phyloP scores from a whole-genome alignment of 1,140 invertebrate species.

The Drosophila kikkawai region DNA sequence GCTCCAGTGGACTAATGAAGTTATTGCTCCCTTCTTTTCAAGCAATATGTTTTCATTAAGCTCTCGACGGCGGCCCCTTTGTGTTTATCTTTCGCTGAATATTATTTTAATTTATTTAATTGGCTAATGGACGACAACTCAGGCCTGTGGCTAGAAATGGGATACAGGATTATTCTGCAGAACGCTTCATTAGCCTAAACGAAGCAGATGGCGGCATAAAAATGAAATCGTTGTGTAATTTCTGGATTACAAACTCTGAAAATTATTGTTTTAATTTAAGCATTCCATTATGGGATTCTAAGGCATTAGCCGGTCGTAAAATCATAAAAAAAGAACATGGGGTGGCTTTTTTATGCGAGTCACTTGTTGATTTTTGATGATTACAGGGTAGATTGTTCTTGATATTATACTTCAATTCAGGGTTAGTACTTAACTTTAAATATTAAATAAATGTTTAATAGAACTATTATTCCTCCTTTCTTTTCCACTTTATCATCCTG shows the following conservation, averaged over 20 bases:
- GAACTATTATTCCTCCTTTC: background rate
- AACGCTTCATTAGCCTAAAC: slow-evolving; percentile 58
- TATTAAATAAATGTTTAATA: too few species aligned
- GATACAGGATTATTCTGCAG: slow-evolving; percentile 18
- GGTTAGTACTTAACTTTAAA: background rate
- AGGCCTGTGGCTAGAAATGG: slow-evolving; percentile 46
- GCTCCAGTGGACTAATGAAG: slow-evolving; percentile 70
- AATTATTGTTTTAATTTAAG: slow-evolving; percentile 38
- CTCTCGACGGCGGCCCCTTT: slow-evolving; percentile 21
- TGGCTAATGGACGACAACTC: slow-evolving; percentile 48
- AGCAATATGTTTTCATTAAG: slow-evolving; percentile 76
- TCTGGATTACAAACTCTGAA: slow-evolving; percentile 22
- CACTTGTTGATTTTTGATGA: slow-evolving; percentile 4
- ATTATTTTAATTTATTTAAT: slow-evolving; percentile 80
- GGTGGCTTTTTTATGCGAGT: background rate
- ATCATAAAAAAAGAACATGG: slow-evolving; percentile 11
- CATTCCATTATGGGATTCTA: slow-evolving; percentile 15
- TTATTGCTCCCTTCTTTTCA: slow-evolving; percentile 55
- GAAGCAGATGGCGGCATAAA: slow-evolving; percentile 48
- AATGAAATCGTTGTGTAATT: slow-evolving; percentile 38
- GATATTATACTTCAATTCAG: too few species aligned
- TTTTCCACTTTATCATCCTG: background rate
- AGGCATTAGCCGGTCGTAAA: slow-evolving; percentile 17
- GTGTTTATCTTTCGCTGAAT: slow-evolving; percentile 48
- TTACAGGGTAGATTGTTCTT: background rate